Percentiles rank a stretch among this genome's conserved stretches.
Evolutionary conservation across 2,888 invertebrate genomes (phyloP).

Genomic region (Agrotis clavis): DNA sequence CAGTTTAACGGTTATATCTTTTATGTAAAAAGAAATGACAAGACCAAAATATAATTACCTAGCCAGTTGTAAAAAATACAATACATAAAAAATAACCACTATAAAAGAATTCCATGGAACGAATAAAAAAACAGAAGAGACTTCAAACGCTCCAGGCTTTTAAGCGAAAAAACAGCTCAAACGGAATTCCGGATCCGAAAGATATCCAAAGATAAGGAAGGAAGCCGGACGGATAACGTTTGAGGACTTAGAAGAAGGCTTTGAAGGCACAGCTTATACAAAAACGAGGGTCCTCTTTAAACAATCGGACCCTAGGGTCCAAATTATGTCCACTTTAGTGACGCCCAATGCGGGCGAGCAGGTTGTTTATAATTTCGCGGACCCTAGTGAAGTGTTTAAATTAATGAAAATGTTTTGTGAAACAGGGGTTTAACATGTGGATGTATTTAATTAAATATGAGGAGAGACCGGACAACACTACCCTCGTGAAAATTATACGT

Average conservation of each 20-base stretch:
- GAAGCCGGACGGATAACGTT: slow-evolving; percentile 59
- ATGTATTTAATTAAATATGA: slow-evolving; percentile 30
- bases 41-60: neutral
- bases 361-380: slow-evolving; percentile 48
- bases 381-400: slow-evolving; percentile 34
- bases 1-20: neutral
- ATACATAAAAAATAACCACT: slow-evolving; percentile 1
- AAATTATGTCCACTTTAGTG: slow-evolving; percentile 50
- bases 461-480: neutral
- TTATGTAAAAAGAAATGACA: neutral
- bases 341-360: slow-evolving; percentile 36
- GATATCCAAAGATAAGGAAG: slow-evolving; percentile 48
- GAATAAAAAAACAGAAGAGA: slow-evolving; percentile 18
- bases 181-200: slow-evolving; percentile 53
- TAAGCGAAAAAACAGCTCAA: slow-evolving; percentile 47
- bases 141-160: slow-evolving; percentile 37
- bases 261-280: slow-evolving; percentile 44
- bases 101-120: neutral
- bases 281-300: slow-evolving; percentile 53
- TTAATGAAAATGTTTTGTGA: slow-evolving; percentile 38
- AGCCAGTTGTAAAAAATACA: neutral
- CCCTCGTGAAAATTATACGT: neutral
- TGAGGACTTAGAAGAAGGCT: slow-evolving; percentile 39
- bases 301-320: slow-evolving; percentile 44
- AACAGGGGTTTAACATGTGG: slow-evolving; percentile 28